Conservation (phyloP, 2,888 invertebrate genomes). For the Leistus spinibarbis region DNA sequence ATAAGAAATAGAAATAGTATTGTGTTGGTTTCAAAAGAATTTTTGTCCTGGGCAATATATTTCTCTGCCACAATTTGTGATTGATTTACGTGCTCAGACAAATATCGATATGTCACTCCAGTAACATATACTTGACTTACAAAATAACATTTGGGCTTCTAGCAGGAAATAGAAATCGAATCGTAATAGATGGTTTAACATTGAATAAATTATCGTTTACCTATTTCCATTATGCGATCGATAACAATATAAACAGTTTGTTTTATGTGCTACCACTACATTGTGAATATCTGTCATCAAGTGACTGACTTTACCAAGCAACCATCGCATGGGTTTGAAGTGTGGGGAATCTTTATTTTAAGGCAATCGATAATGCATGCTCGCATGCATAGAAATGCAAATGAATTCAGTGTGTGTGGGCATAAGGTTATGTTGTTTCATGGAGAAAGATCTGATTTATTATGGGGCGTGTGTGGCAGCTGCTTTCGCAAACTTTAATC, state of each 20-base stretch:
- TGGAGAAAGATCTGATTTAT: not conserved
- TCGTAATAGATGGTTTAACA: not conserved
- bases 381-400: constrained; percentile 35
- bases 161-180: not conserved
- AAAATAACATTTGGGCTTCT: not conserved
- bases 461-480: not conserved
- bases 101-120: not conserved
- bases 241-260: constrained; percentile 9
- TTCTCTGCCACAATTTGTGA: not conserved
- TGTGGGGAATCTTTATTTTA: constrained; percentile 3
- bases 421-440: not conserved
- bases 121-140: not conserved
- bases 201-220: not conserved
- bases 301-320: too few relatives aligned
- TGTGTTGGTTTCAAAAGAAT: too few relatives aligned
- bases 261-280: not conserved
- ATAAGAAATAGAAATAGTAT: too few relatives aligned
- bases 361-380: constrained; percentile 29
- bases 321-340: too few relatives aligned
- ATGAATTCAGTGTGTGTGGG: not conserved
- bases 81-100: not conserved
- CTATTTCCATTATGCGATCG: constrained; percentile 20
- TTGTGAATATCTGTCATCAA: not conserved
- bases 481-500: not conserved
- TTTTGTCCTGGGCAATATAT: too few relatives aligned